Base-by-base conservation (phyloP, 2,797 vertebrate species). In the Paguma larvata region DNA sequence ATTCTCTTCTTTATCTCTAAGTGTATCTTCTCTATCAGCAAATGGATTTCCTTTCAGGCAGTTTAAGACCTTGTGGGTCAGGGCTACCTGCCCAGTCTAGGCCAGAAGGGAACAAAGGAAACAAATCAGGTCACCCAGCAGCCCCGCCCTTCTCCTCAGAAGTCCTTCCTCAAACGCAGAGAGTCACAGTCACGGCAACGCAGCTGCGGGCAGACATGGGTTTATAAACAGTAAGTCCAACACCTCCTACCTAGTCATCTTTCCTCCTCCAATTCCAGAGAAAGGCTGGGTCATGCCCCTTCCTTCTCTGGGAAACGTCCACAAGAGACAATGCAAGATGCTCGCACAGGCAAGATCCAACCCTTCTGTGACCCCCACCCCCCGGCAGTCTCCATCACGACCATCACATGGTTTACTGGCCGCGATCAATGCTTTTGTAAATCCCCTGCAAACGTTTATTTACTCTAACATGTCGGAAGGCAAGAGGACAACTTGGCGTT, bases 21-120 rank as follows among this genome's bases (percentile, higher is more conserved):
- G 32, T 23, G 32, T 23, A 91, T 93, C 97, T 95, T 86, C 91
- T 85, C 93, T 83, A 95, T 93, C 93, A 77, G 82, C 48, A 90
- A 62, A 30, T 62, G 77, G 62, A 96, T 80, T 92, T 96, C 97
- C 96, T 96, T 92, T 92, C 67, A 41, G 93, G 53, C 78, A 48
- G 73, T 59, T 77, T 46, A 85, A 97, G 83, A 78, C 41, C 51
- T 78, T 88, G 89, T n/a, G 78, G 95, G 94, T 88, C 95, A 87
- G 67, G 91, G 91, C 93, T 62, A n/a, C 62, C 6, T 91, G 91
- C 85, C 91, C 95, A 89, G 91, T 82, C 41, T 91, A 72, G 83
- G 86, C 67, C 65, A 53, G 34, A 91, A 75, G 72, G 82, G 91
- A 96, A 77, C 62, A 87, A 93, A 96, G 46, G 87, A 91, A 93